Evolutionary conservation across 2,888 invertebrate genomes (phyloP).

Genomic region (Blastobasis adustella): DNA sequence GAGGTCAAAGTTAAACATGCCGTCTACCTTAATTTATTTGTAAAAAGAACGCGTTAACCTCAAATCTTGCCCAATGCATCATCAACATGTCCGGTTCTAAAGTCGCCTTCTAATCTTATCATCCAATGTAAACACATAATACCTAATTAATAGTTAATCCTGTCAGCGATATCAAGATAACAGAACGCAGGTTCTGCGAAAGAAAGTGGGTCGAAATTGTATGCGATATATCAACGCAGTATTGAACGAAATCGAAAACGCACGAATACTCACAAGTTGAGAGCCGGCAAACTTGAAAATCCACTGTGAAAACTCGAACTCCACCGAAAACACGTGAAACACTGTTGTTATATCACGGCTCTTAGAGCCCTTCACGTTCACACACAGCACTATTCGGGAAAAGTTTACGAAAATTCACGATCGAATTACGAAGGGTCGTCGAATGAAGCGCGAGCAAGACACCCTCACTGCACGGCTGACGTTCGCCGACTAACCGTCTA

Average conservation of each 20-base stretch:
- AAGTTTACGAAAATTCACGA: constrained; percentile 37
- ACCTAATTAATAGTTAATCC: neutral
- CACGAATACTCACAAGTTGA: constrained; percentile 22
- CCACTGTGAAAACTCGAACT: constrained; percentile 34
- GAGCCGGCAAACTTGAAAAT: constrained; percentile 42
- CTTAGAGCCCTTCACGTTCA: constrained; percentile 35
- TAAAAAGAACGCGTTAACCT: no score
- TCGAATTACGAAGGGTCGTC: constrained; percentile 4
- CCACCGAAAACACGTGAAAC: constrained; percentile 16
- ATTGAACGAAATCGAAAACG: neutral
- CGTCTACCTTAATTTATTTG: no score
- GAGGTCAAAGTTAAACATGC: no score
- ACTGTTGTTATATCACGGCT: constrained; percentile 30
- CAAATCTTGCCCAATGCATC: no score
- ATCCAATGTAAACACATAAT: neutral
- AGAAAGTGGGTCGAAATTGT: neutral
- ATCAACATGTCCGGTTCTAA: neutral
- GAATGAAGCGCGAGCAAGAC: constrained; percentile 14
- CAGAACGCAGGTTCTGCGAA: neutral
- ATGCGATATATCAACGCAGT: neutral
- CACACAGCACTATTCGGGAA: constrained; percentile 36
- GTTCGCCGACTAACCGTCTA: constrained; percentile 41
- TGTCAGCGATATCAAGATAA: neutral
- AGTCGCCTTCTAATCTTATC: neutral
- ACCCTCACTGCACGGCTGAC: constrained; percentile 26